Conservation (phyloP, 2,888 invertebrate species). For the Aleiodes testaceus region DNA sequence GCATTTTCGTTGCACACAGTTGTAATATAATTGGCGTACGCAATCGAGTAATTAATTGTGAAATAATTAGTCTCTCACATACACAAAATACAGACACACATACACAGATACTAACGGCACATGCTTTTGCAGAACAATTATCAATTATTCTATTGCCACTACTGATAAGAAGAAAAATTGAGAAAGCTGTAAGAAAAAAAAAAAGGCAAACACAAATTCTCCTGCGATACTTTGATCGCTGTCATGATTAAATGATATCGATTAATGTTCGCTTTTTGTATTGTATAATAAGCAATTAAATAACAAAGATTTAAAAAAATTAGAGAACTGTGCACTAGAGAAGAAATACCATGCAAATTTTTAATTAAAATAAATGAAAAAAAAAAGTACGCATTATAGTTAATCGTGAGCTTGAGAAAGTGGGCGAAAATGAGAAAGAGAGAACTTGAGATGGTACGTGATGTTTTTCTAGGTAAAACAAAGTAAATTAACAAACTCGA, state of each 20-base stretch:
- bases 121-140: conserved; percentile 52
- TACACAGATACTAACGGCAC: conserved; percentile 49
- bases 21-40: conserved; percentile 51
- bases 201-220: no score
- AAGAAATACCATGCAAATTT: conserved; percentile 13
- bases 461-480: conserved; percentile 44
- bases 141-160: conserved; percentile 37
- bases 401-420: conserved; percentile 35
- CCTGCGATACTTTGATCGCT: conserved; percentile 7
- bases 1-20: conserved; percentile 41
- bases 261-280: conserved; percentile 51
- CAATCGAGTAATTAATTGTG: conserved; percentile 45
- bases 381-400: conserved; percentile 30
- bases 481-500: conserved; percentile 4
- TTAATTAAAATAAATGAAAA: conserved; percentile 33
- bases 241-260: conserved; percentile 33
- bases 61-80: background rate
- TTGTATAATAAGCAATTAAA: conserved; percentile 46
- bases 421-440: conserved; percentile 35
- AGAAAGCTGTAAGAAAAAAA: conserved; percentile 14
- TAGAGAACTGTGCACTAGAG: background rate
- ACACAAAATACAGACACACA: conserved; percentile 10
- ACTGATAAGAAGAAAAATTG: conserved; percentile 24
- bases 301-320: background rate
- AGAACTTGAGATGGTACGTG: conserved; percentile 37